Evolutionary conservation across 1,140 invertebrate species (phyloP).

Genomic region (Catajapyx aquilonaris): DNA sequence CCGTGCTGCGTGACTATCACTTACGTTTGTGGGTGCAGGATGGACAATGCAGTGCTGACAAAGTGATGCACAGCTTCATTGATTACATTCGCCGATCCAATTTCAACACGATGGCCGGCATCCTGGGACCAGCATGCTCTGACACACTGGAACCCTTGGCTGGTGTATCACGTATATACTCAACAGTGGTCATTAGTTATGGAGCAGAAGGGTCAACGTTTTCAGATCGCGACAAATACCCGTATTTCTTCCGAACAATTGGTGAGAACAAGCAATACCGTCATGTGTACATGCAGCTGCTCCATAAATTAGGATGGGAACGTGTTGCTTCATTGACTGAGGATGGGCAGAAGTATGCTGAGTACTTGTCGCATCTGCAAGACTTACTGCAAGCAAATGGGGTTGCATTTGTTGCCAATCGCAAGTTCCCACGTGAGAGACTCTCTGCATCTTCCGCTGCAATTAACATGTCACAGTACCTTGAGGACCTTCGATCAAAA

Average conservation of each 20-base stretch:
- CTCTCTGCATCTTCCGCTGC: slow-evolving; percentile 14
- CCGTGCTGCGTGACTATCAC: slow-evolving; percentile 36
- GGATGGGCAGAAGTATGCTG: slow-evolving; percentile 57
- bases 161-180: slow-evolving; percentile 54
- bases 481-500: slow-evolving; percentile 41
- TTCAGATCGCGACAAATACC: slow-evolving; percentile 44
- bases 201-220: slow-evolving; percentile 54
- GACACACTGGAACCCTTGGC: slow-evolving; percentile 65
- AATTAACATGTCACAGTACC: slow-evolving; percentile 30
- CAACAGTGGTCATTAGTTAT: slow-evolving; percentile 56
- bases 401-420: slow-evolving; percentile 42
- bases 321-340: slow-evolving; percentile 51
- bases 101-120: slow-evolving; percentile 35
- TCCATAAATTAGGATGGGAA: slow-evolving; percentile 41
- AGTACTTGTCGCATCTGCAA: slow-evolving; percentile 51
- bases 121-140: slow-evolving; percentile 65
- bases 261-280: slow-evolving; percentile 56
- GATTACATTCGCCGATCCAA: slow-evolving; percentile 36
- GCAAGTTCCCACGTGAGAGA: slow-evolving; percentile 39
- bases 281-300: slow-evolving; percentile 40
- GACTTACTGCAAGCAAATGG: slow-evolving; percentile 34
- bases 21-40: slow-evolving; percentile 35
- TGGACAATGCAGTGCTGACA: slow-evolving; percentile 49
- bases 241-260: slow-evolving; percentile 65
- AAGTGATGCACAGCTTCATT: slow-evolving; percentile 58